Percentiles rank a stretch among this genome's conserved stretches.
These are phyloP conservation scores for Parnassius orleans DNA, from an alignment of 2,888 invertebrate genomes.

Conservation along the genomic window DNA sequence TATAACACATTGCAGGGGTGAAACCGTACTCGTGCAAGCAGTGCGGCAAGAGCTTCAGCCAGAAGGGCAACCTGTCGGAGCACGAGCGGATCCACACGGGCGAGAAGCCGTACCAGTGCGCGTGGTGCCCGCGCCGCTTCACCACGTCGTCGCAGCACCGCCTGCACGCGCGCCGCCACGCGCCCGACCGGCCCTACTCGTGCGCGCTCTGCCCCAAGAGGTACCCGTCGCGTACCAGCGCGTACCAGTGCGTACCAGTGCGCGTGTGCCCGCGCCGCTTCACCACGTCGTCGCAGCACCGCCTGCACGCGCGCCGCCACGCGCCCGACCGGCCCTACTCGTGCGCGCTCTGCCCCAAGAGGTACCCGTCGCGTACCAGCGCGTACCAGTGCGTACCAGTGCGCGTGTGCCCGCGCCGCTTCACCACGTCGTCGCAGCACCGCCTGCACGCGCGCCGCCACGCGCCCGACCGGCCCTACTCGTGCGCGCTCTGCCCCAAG, in stretches of 20 bases:
- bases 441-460: neutral
- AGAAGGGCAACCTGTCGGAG: conserved; percentile 88
- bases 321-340: conserved; percentile 68
- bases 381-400: conserved; percentile 86
- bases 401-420: conserved; percentile 70
- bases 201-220: conserved; percentile 52
- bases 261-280: neutral
- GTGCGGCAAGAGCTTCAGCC: conserved; percentile 88
- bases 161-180: conserved; percentile 81
- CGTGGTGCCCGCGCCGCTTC: conserved; percentile 84
- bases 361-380: conserved; percentile 85
- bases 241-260: too few species aligned
- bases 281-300: neutral
- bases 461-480: conserved; percentile 65
- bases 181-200: conserved; percentile 59
- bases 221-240: conserved; percentile 27
- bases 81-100: conserved; percentile 89
- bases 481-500: conserved; percentile 85
- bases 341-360: conserved; percentile 85
- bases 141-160: conserved; percentile 88
- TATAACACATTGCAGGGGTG: conserved; percentile 51
- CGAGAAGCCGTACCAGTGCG: conserved; percentile 88
- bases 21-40: conserved; percentile 85
- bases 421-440: neutral
- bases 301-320: neutral